These are phyloP conservation scores for Coptotermes formosanus DNA, from an alignment of 1,140 invertebrate genomes.

Conservation along the genomic window DNA sequence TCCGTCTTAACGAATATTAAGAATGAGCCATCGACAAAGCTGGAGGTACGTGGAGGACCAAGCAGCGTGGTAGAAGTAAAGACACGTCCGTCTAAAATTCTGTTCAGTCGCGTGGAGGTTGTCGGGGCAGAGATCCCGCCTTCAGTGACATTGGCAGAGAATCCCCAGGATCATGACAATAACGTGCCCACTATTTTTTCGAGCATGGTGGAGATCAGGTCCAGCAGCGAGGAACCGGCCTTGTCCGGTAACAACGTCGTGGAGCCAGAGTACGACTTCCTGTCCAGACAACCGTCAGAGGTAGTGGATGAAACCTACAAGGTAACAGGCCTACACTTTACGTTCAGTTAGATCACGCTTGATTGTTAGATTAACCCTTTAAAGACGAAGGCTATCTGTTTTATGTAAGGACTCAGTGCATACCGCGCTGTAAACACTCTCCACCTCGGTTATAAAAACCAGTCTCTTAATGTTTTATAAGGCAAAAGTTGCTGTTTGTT, in stretches of 20 bases:
- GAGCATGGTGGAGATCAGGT: slow-evolving; percentile 54
- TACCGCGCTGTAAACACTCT: no score
- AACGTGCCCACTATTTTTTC: slow-evolving; percentile 39
- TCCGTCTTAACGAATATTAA: slow-evolving; percentile 40
- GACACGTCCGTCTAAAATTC: slow-evolving; percentile 35
- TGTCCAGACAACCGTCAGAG: slow-evolving; percentile 77
- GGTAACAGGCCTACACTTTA: slow-evolving; percentile 44
- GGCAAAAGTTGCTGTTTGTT: no score
- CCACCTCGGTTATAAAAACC: no score
- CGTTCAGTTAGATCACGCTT: not conserved
- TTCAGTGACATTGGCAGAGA: no score
- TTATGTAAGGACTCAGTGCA: no score
- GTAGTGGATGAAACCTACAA: slow-evolving; percentile 74
- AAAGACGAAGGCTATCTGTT: no score
- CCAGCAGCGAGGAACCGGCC: slow-evolving; percentile 47
- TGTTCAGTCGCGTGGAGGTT: not conserved
- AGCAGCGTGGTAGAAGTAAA: slow-evolving; percentile 43
- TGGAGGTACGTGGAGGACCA: slow-evolving; percentile 40
- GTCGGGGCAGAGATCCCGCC: no score
- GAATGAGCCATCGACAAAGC: slow-evolving; percentile 38
- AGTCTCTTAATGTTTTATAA: no score
- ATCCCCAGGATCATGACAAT: no score
- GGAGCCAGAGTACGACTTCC: slow-evolving; percentile 78
- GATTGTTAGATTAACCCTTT: no score
- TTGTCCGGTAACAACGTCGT: slow-evolving; percentile 67